Conservation (phyloP, 2,888 invertebrate species). For the Chrysomela aeneicollis region DNA sequence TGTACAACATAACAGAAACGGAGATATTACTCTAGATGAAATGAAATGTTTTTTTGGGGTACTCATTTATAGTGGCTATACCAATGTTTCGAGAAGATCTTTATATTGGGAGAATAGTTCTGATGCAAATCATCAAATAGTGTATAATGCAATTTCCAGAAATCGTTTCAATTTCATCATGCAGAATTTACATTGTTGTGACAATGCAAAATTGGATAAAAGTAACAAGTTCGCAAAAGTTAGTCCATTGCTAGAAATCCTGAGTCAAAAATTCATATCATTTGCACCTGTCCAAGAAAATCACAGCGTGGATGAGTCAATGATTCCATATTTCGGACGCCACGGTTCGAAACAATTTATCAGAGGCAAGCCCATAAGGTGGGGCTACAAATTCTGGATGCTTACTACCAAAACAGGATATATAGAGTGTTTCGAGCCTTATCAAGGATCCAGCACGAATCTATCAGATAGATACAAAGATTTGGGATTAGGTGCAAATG, state of each 20-base stretch:
- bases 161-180: constrained; percentile 21
- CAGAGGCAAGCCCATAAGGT: constrained; percentile 20
- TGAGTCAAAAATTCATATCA: constrained; percentile 19
- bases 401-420: constrained; percentile 11
- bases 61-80: constrained; percentile 17
- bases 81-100: constrained; percentile 8
- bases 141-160: constrained; percentile 20
- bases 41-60: constrained; percentile 13
- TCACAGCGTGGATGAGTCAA: constrained; percentile 13
- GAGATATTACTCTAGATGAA: constrained; percentile 17
- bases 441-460: constrained; percentile 16
- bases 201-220: constrained; percentile 15
- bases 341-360: constrained; percentile 25
- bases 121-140: background rate
- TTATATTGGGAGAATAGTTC: constrained; percentile 12
- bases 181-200: constrained; percentile 25
- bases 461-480: constrained; percentile 19
- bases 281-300: background rate
- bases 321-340: constrained; percentile 23
- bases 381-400: constrained; percentile 23
- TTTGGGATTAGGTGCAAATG: constrained; percentile 17
- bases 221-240: constrained; percentile 20
- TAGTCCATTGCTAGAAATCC: constrained; percentile 17
- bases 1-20: constrained; percentile 7
- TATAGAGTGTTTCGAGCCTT: constrained; percentile 23